Percentiles rank a stretch among this genome's conserved stretches.
These are phyloP conservation scores for Triplophysa rosa DNA, from an alignment of 2,113 vertebrate species.

Conservation along the genomic window DNA sequence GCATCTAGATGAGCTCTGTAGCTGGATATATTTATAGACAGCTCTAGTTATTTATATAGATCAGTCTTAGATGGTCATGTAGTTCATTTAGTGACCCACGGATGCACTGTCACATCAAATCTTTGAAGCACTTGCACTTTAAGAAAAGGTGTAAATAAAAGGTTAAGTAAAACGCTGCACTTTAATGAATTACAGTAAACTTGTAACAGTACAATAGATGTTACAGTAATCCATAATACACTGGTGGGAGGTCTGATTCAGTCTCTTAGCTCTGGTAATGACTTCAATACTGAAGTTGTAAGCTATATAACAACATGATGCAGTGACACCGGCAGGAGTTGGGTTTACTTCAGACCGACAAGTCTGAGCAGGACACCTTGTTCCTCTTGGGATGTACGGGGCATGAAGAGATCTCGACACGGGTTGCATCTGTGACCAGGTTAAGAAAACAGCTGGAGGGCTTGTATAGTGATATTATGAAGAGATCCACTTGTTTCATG, in stretches of 20 bases:
- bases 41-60: neutral
- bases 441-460: constrained; percentile 28
- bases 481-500: neutral
- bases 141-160: too few relatives aligned
- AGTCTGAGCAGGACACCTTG: constrained; percentile 45
- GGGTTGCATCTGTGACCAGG: constrained; percentile 1
- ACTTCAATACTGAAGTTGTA: constrained; percentile 16
- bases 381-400: constrained; percentile 37
- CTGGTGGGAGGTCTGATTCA: constrained; percentile 4
- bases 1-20: neutral
- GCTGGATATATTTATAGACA: neutral
- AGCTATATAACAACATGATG: constrained; percentile 44
- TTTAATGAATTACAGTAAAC: constrained; percentile 4
- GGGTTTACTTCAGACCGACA: constrained; percentile 32
- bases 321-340: constrained; percentile 39
- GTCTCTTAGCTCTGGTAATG: constrained; percentile 20
- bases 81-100: too few relatives aligned
- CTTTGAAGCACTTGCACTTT: too few relatives aligned
- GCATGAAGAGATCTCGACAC: neutral
- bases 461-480: constrained; percentile 16
- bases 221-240: constrained; percentile 23
- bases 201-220: constrained; percentile 26
- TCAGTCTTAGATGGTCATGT: neutral
- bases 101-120: too few relatives aligned
- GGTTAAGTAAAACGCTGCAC: neutral